Conservation (phyloP, 2,797 vertebrate species). For the Capromys pilorides region DNA sequence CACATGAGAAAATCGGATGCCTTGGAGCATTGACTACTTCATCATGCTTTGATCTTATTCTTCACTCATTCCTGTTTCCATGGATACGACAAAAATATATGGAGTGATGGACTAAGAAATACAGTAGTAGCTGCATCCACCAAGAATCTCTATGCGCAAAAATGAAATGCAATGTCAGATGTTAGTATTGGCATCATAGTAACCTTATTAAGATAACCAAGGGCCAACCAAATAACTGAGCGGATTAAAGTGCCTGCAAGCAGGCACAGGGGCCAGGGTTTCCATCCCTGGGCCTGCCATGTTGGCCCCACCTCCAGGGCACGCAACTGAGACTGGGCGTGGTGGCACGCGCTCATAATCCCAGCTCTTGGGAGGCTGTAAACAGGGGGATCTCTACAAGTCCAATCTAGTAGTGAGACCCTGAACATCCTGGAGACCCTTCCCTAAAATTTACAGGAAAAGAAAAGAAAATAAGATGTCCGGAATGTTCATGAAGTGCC, state of each 20-base stretch:
- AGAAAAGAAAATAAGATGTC: background rate
- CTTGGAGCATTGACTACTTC: background rate
- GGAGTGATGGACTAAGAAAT: background rate
- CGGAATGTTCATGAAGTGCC: background rate
- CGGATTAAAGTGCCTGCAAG: too few species aligned
- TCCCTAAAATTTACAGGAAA: too few species aligned
- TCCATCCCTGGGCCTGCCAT: too few species aligned
- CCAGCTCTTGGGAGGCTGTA: too few species aligned
- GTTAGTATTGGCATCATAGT: background rate
- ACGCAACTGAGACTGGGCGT: too few species aligned
- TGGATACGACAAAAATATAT: background rate
- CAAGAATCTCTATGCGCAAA: background rate
- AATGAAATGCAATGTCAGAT: slow-evolving; percentile 12
- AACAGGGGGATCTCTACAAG: too few species aligned
- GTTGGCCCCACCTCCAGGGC: too few species aligned
- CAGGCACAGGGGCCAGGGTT: too few species aligned
- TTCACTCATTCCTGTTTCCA: background rate
- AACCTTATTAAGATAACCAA: background rate
- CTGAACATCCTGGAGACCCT: too few species aligned
- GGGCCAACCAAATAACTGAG: too few species aligned
- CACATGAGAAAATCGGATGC: background rate
- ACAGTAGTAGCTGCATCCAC: background rate
- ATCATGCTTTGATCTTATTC: background rate
- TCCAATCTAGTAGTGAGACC: too few species aligned
- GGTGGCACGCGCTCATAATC: too few species aligned